A percentile compares a stretch with the other conserved stretches of the same genome.
These are phyloP conservation scores for Rhombomys opimus DNA, from an alignment of 2,113 vertebrate genomes.

Conservation along the genomic window DNA sequence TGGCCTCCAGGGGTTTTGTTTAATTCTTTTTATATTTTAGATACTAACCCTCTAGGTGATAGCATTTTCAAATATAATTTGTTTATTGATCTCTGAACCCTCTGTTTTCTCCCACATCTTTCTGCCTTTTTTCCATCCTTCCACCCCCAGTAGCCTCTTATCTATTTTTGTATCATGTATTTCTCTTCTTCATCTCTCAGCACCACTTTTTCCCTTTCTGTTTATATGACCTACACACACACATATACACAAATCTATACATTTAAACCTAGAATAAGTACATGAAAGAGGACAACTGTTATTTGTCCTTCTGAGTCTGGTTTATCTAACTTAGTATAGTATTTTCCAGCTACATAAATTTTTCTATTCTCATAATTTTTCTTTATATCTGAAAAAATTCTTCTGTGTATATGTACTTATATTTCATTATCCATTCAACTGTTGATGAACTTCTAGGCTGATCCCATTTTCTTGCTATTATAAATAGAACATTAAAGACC, in stretches of 20 bases:
- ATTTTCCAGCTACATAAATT: background rate
- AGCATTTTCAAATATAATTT: background rate
- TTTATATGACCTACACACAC: background rate
- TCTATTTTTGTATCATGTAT: background rate
- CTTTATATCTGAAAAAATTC: background rate
- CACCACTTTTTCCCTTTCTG: background rate
- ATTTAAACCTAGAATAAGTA: background rate
- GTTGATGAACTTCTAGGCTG: background rate
- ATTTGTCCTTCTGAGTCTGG: background rate
- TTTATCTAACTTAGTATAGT: background rate
- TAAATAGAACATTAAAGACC: background rate
- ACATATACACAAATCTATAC: background rate
- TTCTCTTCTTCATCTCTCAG: background rate
- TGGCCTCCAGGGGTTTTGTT: background rate
- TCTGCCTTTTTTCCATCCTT: background rate
- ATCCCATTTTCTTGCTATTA: background rate
- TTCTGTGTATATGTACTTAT: background rate
- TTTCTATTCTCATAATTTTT: background rate
- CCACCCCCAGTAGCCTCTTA: background rate
- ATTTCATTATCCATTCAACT: background rate
- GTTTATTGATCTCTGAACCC: background rate
- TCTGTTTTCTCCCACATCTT: background rate
- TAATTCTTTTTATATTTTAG: background rate
- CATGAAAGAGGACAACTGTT: background rate
- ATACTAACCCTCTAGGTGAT: background rate